Base-by-base conservation (phyloP, 2,888 invertebrate genomes). In the Selenia dentaria region DNA sequence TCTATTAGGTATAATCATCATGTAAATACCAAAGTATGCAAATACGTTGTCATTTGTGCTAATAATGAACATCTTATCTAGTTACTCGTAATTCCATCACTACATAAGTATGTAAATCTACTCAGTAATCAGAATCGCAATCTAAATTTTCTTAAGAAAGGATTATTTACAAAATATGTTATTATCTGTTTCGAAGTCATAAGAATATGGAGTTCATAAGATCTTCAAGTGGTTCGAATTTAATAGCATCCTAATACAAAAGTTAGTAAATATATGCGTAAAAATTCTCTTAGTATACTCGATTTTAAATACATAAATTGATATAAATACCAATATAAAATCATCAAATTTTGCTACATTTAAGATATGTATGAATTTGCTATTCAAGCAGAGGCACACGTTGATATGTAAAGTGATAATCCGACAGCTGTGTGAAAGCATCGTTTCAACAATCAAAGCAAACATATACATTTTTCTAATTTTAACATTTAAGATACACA, bases 121-220 rank as follows among this genome's bases (percentile, higher is more conserved):
- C 70, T 62, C 57, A 70, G 67, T 77, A 62, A 62, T 69, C 50
- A 70, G 66, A 71, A 22, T 69, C 69, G 75, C 72, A 62, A 67
- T 70, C 71, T 80, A 82, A 6, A 8, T 22, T 22, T 74, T 66
- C 71, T 67, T 77, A 76, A 75, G 78, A 79, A 85, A 77, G 73
- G 69, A 69, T 67, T 84, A 84, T 83, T 79, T 87, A 88, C 83
- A 89, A 85, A 82, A 86, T 83, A 83, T 77, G 70, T 67, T 80
- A 81, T 78, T 70, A 82, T 85, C 74, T 83, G 80, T 79, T 52
- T 78, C 73, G 72, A 82, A 87, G 87, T 90, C 90, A 88, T 90
- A 90, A 90, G 88, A 90, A 80, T 86, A 78, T 82, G 71, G 79
- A 84, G 79, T 86, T 90, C 89, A 90, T 89, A 89, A 90, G 89